A percentile compares a stretch with the other conserved stretches of the same genome.
These are phyloP conservation scores for Andrena praecox DNA, from an alignment of 2,888 invertebrate genomes.

Conservation along the genomic window DNA sequence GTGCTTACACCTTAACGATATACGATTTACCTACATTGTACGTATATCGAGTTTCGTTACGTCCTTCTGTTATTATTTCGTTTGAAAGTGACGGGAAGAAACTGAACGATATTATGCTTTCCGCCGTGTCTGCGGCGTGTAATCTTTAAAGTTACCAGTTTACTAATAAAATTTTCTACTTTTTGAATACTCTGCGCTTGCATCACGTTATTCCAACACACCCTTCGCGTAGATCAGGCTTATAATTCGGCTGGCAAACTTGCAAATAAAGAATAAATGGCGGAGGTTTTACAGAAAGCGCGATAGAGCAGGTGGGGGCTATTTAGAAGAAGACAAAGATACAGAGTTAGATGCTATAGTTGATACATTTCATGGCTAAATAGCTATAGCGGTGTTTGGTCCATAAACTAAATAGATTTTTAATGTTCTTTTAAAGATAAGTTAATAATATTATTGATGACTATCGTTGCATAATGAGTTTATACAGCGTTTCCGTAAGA, in stretches of 20 bases:
- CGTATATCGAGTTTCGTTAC: neutral
- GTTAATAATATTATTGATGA: no score
- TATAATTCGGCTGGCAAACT: neutral
- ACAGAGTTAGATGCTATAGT: no score
- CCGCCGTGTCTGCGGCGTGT: neutral
- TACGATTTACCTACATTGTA: neutral
- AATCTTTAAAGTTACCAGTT: conserved; percentile 39
- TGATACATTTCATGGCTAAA: no score
- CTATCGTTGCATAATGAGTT: no score
- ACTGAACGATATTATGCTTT: conserved; percentile 3
- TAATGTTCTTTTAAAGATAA: no score
- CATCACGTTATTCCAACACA: neutral
- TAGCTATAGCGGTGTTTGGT: no score
- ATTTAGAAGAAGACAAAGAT: no score
- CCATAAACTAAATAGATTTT: no score
- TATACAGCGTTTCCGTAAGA: no score
- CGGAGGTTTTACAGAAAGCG: no score
- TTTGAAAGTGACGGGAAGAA: neutral
- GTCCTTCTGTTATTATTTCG: neutral
- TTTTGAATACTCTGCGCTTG: conserved; percentile 4
- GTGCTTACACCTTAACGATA: no score
- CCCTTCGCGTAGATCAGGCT: neutral
- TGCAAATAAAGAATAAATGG: neutral
- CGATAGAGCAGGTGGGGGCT: no score
- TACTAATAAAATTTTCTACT: conserved; percentile 20